phyloP scores from a whole-genome alignment of 2,888 invertebrate species.

The Deroplatys truncata region DNA sequence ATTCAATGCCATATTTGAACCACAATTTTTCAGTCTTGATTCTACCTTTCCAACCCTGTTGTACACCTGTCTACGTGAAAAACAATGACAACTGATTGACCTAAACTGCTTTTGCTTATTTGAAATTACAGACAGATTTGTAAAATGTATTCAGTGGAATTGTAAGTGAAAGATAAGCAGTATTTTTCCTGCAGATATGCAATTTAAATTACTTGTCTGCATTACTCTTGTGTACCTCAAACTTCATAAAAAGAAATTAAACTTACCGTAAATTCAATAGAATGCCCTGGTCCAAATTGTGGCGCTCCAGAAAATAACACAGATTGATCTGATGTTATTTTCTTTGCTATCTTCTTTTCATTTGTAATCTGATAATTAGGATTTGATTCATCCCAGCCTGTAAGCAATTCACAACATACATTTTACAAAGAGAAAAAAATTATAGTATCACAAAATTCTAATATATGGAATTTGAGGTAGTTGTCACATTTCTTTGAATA shows the following conservation, averaged over 20 bases:
- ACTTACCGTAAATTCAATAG: slow-evolving; percentile 51
- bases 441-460: neutral
- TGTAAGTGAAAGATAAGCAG: too few relatives aligned
- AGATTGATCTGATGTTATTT: slow-evolving; percentile 40
- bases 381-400: slow-evolving; percentile 45
- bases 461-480: neutral
- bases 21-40: too few relatives aligned
- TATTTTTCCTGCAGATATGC: too few relatives aligned
- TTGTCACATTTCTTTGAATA: neutral
- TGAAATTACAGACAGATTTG: too few relatives aligned
- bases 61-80: too few relatives aligned
- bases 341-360: slow-evolving; percentile 49
- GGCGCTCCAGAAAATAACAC: slow-evolving; percentile 48
- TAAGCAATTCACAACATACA: slow-evolving; percentile 12
- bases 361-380: slow-evolving; percentile 47
- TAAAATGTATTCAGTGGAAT: too few relatives aligned
- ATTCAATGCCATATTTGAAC: too few relatives aligned
- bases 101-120: too few relatives aligned
- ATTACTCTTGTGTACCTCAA: too few relatives aligned
- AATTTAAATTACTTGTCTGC: too few relatives aligned
- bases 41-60: too few relatives aligned
- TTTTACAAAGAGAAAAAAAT: neutral
- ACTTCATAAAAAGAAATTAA: neutral
- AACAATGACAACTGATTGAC: too few relatives aligned
- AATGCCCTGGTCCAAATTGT: slow-evolving; percentile 49